Conservation (phyloP, 2,888 invertebrate species). For the Drosophila niveifrons region DNA sequence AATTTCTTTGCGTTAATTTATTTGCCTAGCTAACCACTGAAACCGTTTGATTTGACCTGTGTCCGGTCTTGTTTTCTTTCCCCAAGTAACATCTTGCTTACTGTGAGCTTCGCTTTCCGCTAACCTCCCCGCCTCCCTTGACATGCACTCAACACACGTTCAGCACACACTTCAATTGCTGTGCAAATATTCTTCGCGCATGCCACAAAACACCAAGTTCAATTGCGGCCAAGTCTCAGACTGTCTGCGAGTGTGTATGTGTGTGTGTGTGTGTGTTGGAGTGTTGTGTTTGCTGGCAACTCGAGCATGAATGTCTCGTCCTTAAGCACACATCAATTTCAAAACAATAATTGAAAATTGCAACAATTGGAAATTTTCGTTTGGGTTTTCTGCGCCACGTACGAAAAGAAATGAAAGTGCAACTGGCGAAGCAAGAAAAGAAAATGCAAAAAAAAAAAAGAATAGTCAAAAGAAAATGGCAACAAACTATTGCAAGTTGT, state of each 20-base stretch:
- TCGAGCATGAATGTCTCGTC: slow-evolving; percentile 67
- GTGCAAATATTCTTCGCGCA: slow-evolving; percentile 63
- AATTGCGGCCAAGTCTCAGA: slow-evolving; percentile 31
- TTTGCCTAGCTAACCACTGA: slow-evolving; percentile 16
- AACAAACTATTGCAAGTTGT: slow-evolving; percentile 34
- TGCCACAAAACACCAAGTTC: slow-evolving; percentile 46
- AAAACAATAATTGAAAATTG: slow-evolving; percentile 81
- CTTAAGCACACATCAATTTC: slow-evolving; percentile 78
- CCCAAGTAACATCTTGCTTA: slow-evolving; percentile 1
- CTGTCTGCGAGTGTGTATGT: slow-evolving; percentile 9
- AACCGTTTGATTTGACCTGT: slow-evolving; percentile 30
- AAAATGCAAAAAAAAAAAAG: slow-evolving; percentile 25
- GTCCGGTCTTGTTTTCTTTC: not conserved
- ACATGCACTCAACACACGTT: slow-evolving; percentile 47
- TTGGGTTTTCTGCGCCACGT: slow-evolving; percentile 53
- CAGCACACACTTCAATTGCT: slow-evolving; percentile 54
- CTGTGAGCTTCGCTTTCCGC: too few species aligned
- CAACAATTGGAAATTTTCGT: slow-evolving; percentile 69
- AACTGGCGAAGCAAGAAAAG: slow-evolving; percentile 10
- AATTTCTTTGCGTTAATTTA: slow-evolving; percentile 27
- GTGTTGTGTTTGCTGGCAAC: slow-evolving; percentile 41
- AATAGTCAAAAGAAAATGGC: slow-evolving; percentile 32
- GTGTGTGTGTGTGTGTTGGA: slow-evolving; percentile 5
- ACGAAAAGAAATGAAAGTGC: slow-evolving; percentile 45
- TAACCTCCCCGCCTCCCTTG: not conserved